Conservation (phyloP, 2,113 vertebrate genomes). For the Boleophthalmus pectinirostris region DNA sequence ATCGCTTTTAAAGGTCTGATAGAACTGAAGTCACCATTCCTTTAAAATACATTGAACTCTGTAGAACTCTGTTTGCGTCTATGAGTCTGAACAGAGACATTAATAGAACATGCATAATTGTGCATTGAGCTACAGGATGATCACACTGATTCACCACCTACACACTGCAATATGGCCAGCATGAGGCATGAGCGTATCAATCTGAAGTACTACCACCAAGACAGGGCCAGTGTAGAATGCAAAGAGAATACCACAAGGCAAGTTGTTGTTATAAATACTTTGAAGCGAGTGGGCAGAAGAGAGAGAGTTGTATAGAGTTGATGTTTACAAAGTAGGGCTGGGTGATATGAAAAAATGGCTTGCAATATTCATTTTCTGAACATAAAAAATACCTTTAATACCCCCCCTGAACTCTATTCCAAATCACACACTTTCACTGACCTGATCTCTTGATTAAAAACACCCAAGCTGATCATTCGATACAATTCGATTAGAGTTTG, state of each 20-base stretch:
- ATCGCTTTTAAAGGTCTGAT: not conserved
- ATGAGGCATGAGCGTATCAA: constrained; percentile 19
- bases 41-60: not conserved
- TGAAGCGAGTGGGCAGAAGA: constrained; percentile 44
- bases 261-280: constrained; percentile 60
- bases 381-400: too few species aligned
- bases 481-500: too few species aligned
- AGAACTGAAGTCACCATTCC: constrained; percentile 1
- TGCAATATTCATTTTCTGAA: too few species aligned
- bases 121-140: constrained; percentile 23
- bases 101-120: constrained; percentile 56
- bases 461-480: too few species aligned
- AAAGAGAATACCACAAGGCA: constrained; percentile 9
- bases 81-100: constrained; percentile 28
- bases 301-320: constrained; percentile 2
- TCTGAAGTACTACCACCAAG: constrained; percentile 28
- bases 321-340: not conserved
- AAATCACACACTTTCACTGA: not conserved
- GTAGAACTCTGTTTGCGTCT: constrained; percentile 24
- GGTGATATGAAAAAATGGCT: too few species aligned
- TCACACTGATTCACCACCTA: constrained; percentile 52
- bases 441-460: not conserved
- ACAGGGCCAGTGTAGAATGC: constrained; percentile 34
- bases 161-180: constrained; percentile 24
- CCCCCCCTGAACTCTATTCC: not conserved